phyloP scores from a whole-genome alignment of 35 echinoderm and acorn worm species.

The Amphiura filiformis region DNA sequence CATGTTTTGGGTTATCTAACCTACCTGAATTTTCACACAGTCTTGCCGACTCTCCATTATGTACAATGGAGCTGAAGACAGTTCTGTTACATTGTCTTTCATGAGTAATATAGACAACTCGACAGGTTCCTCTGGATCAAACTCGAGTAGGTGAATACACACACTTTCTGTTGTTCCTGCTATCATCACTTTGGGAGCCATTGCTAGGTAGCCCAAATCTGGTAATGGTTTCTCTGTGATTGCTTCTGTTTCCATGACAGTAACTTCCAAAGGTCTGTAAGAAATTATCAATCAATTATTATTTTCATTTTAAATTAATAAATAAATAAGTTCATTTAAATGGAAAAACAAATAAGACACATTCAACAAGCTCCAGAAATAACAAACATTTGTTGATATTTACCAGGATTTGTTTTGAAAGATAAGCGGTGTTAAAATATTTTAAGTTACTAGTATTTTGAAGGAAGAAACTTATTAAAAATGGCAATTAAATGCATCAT shows the following conservation, averaged over 20 bases:
- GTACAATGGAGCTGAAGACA: not conserved
- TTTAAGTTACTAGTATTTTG: too few relatives aligned
- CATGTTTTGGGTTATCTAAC: too few relatives aligned
- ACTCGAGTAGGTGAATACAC: not conserved
- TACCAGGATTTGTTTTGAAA: too few relatives aligned
- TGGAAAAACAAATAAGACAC: too few relatives aligned
- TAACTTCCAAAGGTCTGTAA: not conserved
- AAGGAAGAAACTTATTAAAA: too few relatives aligned
- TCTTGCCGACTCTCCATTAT: not conserved
- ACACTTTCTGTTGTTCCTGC: conserved; percentile 8
- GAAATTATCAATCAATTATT: too few relatives aligned
- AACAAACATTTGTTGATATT: too few relatives aligned
- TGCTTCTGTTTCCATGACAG: not conserved
- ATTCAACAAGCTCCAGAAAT: too few relatives aligned
- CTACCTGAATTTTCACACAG: conserved; percentile 24
- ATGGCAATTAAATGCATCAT: too few relatives aligned
- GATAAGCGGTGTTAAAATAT: too few relatives aligned
- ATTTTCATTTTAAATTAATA: too few relatives aligned
- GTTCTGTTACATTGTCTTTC: conserved; percentile 17
- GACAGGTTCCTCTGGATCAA: conserved; percentile 7
- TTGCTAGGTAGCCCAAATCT: conserved; percentile 13
- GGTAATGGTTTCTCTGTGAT: not conserved
- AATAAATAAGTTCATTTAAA: too few relatives aligned
- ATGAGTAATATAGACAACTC: not conserved
- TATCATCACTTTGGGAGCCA: conserved; percentile 24